Base-by-base conservation (phyloP, 2,113 vertebrate genomes). In the Coptodon bakossiorum region DNA sequence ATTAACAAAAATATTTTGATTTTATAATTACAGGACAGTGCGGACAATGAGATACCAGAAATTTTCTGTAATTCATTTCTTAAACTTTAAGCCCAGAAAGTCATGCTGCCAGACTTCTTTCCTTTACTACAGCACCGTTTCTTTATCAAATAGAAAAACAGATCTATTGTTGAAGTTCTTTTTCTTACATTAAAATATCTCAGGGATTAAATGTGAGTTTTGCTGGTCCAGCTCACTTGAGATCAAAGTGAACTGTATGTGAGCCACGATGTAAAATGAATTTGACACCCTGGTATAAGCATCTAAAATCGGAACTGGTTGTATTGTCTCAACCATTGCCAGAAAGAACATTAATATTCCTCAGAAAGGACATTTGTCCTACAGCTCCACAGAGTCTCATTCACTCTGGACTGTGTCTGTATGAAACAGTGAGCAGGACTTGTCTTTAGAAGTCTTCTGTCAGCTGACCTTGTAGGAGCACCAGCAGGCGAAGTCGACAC, bases 401-500 rank as follows among this genome's bases (percentile, higher is more conserved):
- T 66, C 61, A 66, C 38, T 43, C n/a, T 43, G 22, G 36, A 43
- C 66, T 71, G n/a, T 27, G 2, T 45, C 68, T 45, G 8, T 24
- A 27, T 27, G 38, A 27, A 27, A 73, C 38, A 73, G 2, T 43
- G 66, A 43, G 66, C 38, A 16, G 66, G 66, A 0, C 36, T 50
- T 17, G 14, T 50, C 45, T 24, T 71, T 43, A 14, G 66, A 27
- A 73, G 38, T 45, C 9, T 68, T 11, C 22, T 73, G 22, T 66
- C 50, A 14, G 81, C 91, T 93, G 12, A 99, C 99, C 98, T 99
- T 99, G 89, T 99, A 99, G 34, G 98, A 97, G 90, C 99, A 99
- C 98, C 98, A 99, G 94, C 98, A 99, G 90, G 98, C 98, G 73
- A 99, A 99, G 91, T 99, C 98, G 2, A 99, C 98, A 4, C 95